Conservation (phyloP, 2,113 vertebrate species). For the Myocastor coypus region DNA sequence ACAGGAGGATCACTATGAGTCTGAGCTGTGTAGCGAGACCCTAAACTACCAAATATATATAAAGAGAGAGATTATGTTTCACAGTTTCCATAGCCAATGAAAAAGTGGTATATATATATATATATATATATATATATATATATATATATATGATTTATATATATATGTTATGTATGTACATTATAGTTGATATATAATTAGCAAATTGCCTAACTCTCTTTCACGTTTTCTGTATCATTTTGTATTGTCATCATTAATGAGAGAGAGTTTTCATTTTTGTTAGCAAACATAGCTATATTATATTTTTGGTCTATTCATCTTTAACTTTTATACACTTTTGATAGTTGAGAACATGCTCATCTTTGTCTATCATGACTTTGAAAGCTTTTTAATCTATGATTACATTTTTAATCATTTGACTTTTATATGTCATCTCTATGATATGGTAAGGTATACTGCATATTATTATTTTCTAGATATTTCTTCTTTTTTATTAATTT, state of each 20-base stretch:
- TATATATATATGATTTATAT: no score
- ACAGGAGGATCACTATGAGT: no score
- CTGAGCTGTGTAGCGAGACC: no score
- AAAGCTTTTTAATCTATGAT: conserved; percentile 2
- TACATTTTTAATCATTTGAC: conserved; percentile 16
- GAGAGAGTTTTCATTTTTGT: not conserved
- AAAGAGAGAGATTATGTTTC: no score
- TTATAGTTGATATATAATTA: not conserved
- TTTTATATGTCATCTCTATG: not conserved
- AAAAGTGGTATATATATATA: no score
- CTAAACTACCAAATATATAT: no score
- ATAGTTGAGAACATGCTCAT: conserved; percentile 7
- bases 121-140: no score
- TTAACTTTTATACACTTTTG: conserved; percentile 19
- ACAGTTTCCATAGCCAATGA: no score
- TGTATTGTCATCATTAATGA: not conserved
- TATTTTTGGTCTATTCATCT: not conserved
- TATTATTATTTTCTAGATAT: conserved; percentile 31
- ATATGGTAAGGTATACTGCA: not conserved
- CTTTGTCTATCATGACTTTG: not conserved
- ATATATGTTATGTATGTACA: not conserved
- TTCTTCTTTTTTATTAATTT: no score
- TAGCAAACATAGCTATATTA: not conserved
- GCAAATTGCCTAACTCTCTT: not conserved
- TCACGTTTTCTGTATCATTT: conserved; percentile 8